phyloP scores from a whole-genome alignment of 2,888 invertebrate genomes.

The Tupiocoris notatus region DNA sequence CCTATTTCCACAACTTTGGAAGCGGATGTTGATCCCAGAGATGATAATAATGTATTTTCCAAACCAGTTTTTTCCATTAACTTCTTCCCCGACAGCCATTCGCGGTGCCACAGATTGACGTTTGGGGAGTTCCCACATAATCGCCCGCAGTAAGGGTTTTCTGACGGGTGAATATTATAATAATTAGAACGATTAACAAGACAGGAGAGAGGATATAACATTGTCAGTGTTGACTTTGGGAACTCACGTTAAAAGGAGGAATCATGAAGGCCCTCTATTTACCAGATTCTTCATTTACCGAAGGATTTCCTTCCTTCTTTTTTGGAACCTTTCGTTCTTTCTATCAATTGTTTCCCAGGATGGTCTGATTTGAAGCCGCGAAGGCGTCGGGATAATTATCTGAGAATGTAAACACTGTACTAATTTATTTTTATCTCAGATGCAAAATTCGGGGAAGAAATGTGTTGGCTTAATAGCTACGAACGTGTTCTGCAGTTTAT shows the following conservation, averaged over 20 bases:
- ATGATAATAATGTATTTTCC: not conserved
- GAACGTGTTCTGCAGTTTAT: too few relatives aligned
- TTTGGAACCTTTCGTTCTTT: not conserved
- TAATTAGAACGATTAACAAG: conserved; percentile 30
- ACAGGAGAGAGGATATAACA: conserved; percentile 2
- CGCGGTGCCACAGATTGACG: not conserved
- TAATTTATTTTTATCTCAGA: too few relatives aligned
- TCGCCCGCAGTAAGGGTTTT: not conserved
- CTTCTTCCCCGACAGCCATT: not conserved
- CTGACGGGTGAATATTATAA: not conserved
- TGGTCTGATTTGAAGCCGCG: not conserved
- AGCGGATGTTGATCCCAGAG: not conserved
- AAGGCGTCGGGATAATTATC: too few relatives aligned
- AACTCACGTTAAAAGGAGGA: not conserved
- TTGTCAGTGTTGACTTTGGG: conserved; percentile 33
- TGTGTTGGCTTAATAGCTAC: too few relatives aligned
- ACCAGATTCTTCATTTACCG: not conserved
- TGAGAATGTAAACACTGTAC: too few relatives aligned
- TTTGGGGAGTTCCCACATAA: not conserved
- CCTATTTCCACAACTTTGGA: not conserved
- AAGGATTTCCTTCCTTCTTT: not conserved
- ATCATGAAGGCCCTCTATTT: too few relatives aligned
- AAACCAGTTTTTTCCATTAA: not conserved
- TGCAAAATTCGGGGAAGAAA: too few relatives aligned
- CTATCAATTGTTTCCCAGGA: not conserved